phyloP scores from a whole-genome alignment of 2,888 invertebrate species.

The Cantharis nigra region DNA sequence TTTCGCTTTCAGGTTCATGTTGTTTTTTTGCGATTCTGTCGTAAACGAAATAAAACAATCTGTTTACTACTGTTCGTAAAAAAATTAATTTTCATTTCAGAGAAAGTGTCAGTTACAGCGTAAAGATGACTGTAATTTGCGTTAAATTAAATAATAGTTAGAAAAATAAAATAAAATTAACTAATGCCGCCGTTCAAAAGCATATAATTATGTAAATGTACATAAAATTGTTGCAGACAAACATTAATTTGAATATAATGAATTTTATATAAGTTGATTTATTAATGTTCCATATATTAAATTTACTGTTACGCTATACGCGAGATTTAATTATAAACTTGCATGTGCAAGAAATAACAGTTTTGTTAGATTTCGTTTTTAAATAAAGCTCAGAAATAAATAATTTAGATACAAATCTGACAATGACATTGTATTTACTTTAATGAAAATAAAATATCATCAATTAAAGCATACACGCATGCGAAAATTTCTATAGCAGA shows the following conservation, averaged over 20 bases:
- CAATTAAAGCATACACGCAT: slow-evolving; percentile 13
- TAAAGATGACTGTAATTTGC: not conserved
- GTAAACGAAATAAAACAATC: not conserved
- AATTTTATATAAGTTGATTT: not conserved
- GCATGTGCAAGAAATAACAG: not conserved
- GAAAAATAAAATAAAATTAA: not conserved
- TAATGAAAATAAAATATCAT: slow-evolving; percentile 1
- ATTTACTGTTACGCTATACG: not conserved
- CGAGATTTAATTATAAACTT: not conserved
- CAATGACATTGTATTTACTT: not conserved
- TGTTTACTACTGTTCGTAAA: not conserved
- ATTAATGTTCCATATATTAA: not conserved
- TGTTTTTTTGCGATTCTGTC: not conserved
- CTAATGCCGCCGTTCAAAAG: not conserved
- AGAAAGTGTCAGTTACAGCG: not conserved
- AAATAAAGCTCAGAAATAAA: not conserved
- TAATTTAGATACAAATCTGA: not conserved
- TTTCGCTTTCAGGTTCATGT: not conserved
- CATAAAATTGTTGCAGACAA: not conserved
- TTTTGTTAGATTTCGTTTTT: not conserved
- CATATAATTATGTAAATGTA: not conserved
- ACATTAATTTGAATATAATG: not conserved
- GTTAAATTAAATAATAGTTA: not conserved
- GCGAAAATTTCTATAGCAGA: slow-evolving; percentile 10
- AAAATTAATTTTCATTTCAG: not conserved